phyloP scores from a whole-genome alignment of 2,113 vertebrate species.

The Eidolon helvum region DNA sequence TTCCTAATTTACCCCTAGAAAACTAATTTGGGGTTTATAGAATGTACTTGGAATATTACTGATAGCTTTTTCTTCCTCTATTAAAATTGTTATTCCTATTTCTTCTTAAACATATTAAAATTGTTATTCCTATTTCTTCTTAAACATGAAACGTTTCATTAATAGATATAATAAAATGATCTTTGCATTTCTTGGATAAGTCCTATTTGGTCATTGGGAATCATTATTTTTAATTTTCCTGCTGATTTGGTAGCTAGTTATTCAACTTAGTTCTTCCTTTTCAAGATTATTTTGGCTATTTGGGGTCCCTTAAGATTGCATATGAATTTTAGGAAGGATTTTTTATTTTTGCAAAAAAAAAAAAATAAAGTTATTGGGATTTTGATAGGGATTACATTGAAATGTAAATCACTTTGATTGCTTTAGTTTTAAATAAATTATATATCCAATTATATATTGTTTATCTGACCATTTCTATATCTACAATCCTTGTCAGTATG shows the following conservation, averaged over 20 bases:
- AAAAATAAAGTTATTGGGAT: not conserved
- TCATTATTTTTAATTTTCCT: conserved; percentile 19
- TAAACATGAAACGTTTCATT: not conserved
- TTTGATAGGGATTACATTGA: not conserved
- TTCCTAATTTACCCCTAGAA: not conserved
- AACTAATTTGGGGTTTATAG: not conserved
- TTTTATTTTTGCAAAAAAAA: not conserved
- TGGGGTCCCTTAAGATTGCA: not conserved
- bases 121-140: not conserved
- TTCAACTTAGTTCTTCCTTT: not conserved
- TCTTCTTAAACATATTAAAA: conserved; percentile 19
- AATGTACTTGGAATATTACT: not conserved
- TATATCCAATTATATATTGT: not conserved
- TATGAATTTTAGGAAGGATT: not conserved
- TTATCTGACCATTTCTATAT: not conserved
- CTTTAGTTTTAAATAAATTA: not conserved
- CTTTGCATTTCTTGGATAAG: conserved; percentile 13
- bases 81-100: not conserved
- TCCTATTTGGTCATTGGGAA: not conserved
- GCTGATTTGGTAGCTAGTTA: not conserved
- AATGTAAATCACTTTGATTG: not conserved
- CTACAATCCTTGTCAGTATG: not conserved
- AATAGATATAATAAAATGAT: not conserved
- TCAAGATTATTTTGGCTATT: not conserved
- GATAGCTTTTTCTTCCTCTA: not conserved